Base-by-base conservation (phyloP, 2,113 vertebrate genomes). In the Setophaga coronata region DNA sequence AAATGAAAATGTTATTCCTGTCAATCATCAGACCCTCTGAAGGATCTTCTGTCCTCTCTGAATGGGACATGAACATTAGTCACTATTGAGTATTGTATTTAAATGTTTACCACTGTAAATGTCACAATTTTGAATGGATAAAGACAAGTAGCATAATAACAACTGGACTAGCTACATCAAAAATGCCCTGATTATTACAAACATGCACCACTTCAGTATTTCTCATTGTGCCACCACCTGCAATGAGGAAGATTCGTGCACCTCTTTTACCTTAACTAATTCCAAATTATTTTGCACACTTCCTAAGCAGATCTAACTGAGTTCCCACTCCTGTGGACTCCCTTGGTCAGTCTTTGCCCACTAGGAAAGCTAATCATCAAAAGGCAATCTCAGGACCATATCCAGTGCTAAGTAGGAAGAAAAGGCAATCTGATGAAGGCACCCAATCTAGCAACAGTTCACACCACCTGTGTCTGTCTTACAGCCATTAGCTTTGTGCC, bases 11-110 rank as follows among this genome's bases (percentile, higher is more conserved):
- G 2, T 87, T 93, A 78, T 78, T 73, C 36, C 69, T 87, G 81
- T 40, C 70, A 84, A 20, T 93, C 87, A 89, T 81, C 67, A 87
- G 51, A 91, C 20, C 12, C 36, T 95, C 92, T 94, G 86, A 96
- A 95, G 78, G 81, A 96, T 53, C 87, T 85, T 96, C 90, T 96
- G 86, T 96, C 69, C 25, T 89, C 54, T 76, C 60, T 66, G 64
- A 94, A 67, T 34, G 42, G 47, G 18, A 8, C 50, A 77, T 38
- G 82, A 91, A 94, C 74, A 80, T 56, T 60, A 54, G 38, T 90
- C 25, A 77, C 87, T 66, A 95, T 45, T 95, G 65, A 89, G 79
- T 86, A 93, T 65, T 95, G 74, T 87, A 40, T 92, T 95, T 94
- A 93, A 61, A 89, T 79, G 50, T 78, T 94, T 92, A 78, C 48